phyloP scores from a whole-genome alignment of 2,888 invertebrate species.

The Neria commutata region DNA sequence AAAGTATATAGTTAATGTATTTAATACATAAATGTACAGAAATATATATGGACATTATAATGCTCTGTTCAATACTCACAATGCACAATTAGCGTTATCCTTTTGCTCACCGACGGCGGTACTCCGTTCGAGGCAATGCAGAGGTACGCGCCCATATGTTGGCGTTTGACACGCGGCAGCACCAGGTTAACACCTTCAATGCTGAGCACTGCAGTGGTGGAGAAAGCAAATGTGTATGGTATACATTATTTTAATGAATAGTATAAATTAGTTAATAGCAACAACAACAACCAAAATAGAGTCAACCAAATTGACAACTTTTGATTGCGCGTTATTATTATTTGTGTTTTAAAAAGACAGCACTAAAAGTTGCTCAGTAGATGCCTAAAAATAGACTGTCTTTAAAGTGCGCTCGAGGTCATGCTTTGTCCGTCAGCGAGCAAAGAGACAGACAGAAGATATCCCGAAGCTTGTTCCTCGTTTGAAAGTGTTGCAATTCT shows the following conservation, averaged over 20 bases:
- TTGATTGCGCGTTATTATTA: constrained; percentile 25
- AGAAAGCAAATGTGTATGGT: not conserved
- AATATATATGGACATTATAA: not conserved
- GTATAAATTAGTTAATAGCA: not conserved
- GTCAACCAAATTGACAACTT: constrained; percentile 34
- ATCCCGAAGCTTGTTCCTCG: too few relatives aligned
- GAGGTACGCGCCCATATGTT: constrained; percentile 81
- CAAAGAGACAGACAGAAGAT: too few relatives aligned
- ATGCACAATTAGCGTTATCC: constrained; percentile 83
- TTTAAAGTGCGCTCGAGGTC: too few relatives aligned
- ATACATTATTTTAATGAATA: not conserved
- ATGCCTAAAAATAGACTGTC: too few relatives aligned
- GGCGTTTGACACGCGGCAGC: constrained; percentile 73
- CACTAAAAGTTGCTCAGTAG: not conserved
- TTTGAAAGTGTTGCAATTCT: too few relatives aligned
- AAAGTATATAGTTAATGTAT: not conserved
- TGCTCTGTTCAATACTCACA: constrained; percentile 66
- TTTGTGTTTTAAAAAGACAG: not conserved
- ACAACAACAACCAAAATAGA: constrained; percentile 2
- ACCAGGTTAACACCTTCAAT: constrained; percentile 73
- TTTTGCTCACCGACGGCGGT: constrained; percentile 86
- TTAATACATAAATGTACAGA: not conserved
- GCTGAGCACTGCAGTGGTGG: constrained; percentile 66
- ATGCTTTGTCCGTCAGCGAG: too few relatives aligned
- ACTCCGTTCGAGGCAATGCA: constrained; percentile 85